Conservation (phyloP, 35 echinoderm and acorn worm genomes). For the Amphiura filiformis region DNA sequence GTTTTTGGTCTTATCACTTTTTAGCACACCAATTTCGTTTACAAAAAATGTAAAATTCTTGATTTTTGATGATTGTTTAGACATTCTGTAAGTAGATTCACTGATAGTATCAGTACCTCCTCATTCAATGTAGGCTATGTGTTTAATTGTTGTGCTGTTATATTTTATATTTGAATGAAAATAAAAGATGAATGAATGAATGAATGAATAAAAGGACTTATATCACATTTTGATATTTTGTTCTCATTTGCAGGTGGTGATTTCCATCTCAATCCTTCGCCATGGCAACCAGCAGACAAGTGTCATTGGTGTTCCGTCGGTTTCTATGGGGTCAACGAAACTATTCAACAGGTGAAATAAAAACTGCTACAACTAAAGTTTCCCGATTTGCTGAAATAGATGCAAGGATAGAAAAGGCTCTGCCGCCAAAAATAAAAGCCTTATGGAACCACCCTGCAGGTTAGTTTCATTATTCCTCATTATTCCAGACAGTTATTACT, state of each 20-base stretch:
- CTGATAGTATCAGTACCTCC: no score
- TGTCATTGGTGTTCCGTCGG: constrained; percentile 4
- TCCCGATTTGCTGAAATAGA: constrained; percentile 32
- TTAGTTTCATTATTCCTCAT: not conserved
- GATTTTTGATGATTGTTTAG: no score
- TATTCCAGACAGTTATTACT: not conserved
- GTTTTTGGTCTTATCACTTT: no score
- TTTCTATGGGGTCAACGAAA: constrained; percentile 21
- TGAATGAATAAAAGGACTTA: no score
- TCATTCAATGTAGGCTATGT: no score
- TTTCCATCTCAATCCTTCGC: not conserved
- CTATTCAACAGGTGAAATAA: not conserved
- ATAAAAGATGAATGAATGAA: no score
- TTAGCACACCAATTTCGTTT: no score
- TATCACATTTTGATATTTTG: no score
- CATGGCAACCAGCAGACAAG: constrained; percentile 45
- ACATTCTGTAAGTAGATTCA: no score
- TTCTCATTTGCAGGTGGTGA: not conserved
- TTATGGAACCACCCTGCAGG: constrained; percentile 62
- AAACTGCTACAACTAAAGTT: not conserved
- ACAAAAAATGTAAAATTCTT: no score
- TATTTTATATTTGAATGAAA: no score
- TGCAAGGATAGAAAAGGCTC: constrained; percentile 36
- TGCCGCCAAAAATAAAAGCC: constrained; percentile 23
- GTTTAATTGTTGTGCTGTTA: no score